phyloP scores from a whole-genome alignment of 2,113 vertebrate species.

The Lethenteron camtschaticum region DNA sequence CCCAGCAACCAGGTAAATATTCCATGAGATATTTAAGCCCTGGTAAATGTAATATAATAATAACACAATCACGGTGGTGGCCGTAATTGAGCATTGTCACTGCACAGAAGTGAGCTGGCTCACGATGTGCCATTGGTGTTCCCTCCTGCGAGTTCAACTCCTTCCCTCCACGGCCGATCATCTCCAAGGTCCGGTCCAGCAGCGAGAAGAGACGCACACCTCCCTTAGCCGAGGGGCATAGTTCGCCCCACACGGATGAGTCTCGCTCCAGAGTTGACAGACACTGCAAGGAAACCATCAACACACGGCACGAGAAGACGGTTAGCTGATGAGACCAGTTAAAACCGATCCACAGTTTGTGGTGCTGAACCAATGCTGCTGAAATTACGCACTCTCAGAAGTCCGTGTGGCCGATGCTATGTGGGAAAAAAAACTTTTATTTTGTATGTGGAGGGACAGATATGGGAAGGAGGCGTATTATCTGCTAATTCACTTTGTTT shows the following conservation, averaged over 20 bases:
- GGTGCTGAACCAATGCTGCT: neutral
- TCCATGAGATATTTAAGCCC: no score
- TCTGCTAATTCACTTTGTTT: no score
- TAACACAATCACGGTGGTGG: no score
- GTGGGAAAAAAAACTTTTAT: neutral
- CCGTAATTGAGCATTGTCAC: no score
- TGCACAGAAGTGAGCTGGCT: no score
- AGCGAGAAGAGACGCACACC: conserved; percentile 28
- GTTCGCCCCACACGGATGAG: conserved; percentile 34
- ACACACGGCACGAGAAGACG: no score
- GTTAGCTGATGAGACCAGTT: neutral
- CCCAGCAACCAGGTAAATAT: no score
- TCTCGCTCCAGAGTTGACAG: conserved; percentile 24
- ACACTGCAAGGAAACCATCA: conserved; percentile 20
- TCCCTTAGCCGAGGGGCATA: conserved; percentile 68
- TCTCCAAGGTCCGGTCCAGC: conserved; percentile 14
- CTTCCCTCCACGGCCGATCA: no score
- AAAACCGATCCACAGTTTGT: neutral
- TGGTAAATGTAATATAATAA: no score
- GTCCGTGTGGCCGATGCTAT: no score
- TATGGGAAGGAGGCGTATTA: neutral
- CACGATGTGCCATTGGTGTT: no score
- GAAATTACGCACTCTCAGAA: neutral
- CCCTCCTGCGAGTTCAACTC: no score
- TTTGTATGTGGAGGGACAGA: neutral